A percentile compares a stretch with the other conserved stretches of the same genome.
phyloP scores from a whole-genome alignment of 1,140 invertebrate genomes.

The Tenebrio molitor region DNA sequence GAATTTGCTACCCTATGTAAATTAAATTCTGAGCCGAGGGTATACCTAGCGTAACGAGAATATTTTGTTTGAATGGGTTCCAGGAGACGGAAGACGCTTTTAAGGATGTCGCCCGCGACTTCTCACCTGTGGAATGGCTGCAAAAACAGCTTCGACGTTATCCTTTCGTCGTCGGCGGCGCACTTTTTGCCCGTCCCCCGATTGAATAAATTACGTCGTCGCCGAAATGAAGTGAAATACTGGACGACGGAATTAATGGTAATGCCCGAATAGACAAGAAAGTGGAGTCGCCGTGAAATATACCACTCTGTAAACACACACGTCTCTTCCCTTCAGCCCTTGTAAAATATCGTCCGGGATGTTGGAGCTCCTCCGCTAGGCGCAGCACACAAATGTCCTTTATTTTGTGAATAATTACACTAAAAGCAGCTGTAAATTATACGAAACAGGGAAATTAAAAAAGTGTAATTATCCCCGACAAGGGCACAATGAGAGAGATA shows the following conservation, averaged over 20 bases:
- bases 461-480: slow-evolving; percentile 17
- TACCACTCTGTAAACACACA: too few relatives aligned
- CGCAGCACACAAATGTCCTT: background rate
- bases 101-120: slow-evolving; percentile 1
- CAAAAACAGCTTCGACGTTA: background rate
- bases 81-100: background rate
- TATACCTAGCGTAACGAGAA: slow-evolving; percentile 1
- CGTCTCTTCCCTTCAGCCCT: too few relatives aligned
- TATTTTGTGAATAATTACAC: slow-evolving; percentile 4
- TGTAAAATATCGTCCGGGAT: background rate
- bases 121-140: background rate
- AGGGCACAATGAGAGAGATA: slow-evolving; percentile 4
- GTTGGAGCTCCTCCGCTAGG: too few relatives aligned
- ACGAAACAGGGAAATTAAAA: slow-evolving; percentile 19
- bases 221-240: background rate
- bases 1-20: slow-evolving; percentile 35
- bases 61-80: slow-evolving; percentile 9
- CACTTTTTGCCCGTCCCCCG: too few relatives aligned
- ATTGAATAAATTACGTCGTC: background rate
- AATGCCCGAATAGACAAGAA: background rate
- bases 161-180: too few relatives aligned
- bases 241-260: background rate
- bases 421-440: slow-evolving; percentile 7
- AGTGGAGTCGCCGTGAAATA: background rate
- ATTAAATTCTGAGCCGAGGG: slow-evolving; percentile 26